Percentiles rank a stretch among this genome's conserved stretches.
phyloP scores from a whole-genome alignment of 2,888 invertebrate species.

The Chrysolina americana region DNA sequence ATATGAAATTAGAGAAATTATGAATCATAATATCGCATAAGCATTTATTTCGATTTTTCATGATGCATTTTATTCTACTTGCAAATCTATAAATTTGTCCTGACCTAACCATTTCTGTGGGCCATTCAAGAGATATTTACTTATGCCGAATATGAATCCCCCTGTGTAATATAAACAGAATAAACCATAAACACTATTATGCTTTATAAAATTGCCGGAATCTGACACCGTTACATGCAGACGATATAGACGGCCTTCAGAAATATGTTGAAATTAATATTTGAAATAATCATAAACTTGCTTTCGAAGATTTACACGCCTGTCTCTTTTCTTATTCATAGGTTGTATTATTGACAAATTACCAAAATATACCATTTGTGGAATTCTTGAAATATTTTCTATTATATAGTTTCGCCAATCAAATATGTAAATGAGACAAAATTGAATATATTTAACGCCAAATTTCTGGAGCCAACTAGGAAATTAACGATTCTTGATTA shows the following conservation, averaged over 20 bases:
- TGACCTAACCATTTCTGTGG: too few relatives aligned
- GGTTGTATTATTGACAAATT: constrained; percentile 7
- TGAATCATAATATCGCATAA: too few relatives aligned
- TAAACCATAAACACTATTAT: background rate
- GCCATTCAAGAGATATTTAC: too few relatives aligned
- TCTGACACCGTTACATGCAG: constrained; percentile 16
- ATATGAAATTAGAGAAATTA: too few relatives aligned
- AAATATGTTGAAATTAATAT: constrained; percentile 17
- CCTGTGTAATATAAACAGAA: background rate
- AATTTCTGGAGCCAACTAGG: background rate
- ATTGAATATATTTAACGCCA: constrained; percentile 31
- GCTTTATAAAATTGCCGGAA: background rate
- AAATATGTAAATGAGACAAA: constrained; percentile 36
- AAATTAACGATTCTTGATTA: background rate
- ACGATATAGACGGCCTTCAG: background rate
- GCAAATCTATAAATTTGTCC: too few relatives aligned
- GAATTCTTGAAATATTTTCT: constrained; percentile 25
- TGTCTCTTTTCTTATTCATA: background rate
- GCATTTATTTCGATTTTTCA: too few relatives aligned
- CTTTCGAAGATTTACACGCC: background rate
- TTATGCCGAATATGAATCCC: background rate
- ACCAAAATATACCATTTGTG: constrained; percentile 16
- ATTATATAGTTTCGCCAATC: constrained; percentile 34
- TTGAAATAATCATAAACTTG: constrained; percentile 9
- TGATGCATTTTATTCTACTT: too few relatives aligned